Conservation (phyloP, 2,888 invertebrate species). For the Hydriomena furcata region DNA sequence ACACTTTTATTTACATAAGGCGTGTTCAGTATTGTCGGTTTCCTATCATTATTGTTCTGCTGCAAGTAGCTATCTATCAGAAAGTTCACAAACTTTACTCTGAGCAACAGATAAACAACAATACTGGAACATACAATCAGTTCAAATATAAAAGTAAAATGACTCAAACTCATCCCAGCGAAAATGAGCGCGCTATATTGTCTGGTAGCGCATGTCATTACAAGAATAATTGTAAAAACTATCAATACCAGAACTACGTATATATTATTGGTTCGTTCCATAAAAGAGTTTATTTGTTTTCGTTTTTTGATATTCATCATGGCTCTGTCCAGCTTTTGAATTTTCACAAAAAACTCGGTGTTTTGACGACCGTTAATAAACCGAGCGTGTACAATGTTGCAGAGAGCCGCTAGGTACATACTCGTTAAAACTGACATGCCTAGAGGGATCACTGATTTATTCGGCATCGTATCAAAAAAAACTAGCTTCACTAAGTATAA, state of each 20-base stretch:
- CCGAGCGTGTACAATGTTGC: constrained; percentile 50
- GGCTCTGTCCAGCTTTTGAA: constrained; percentile 59
- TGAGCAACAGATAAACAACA: constrained; percentile 49
- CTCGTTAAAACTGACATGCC: constrained; percentile 31
- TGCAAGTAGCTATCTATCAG: constrained; percentile 54
- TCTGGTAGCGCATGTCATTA: constrained; percentile 23
- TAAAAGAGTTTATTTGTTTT: constrained; percentile 38
- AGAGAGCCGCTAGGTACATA: constrained; percentile 40
- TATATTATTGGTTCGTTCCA: constrained; percentile 36
- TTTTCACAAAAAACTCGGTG: constrained; percentile 49
- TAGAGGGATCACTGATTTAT: constrained; percentile 32
- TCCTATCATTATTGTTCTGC: constrained; percentile 28
- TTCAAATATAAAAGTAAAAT: constrained; percentile 49
- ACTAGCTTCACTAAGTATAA: constrained; percentile 24
- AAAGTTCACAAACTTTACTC: constrained; percentile 54
- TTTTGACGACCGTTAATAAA: constrained; percentile 53
- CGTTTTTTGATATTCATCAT: constrained; percentile 54
- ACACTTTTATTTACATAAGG: background rate
- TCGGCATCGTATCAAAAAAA: constrained; percentile 25
- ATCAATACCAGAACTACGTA: constrained; percentile 33
- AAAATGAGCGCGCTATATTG: constrained; percentile 25
- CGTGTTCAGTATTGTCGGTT: constrained; percentile 27
- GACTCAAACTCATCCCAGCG: constrained; percentile 35
- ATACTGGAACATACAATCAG: constrained; percentile 49
- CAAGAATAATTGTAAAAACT: constrained; percentile 23